Evolutionary conservation across 2,113 vertebrate genomes (phyloP), one percentile per base, ranked within the genome.

Genomic region (Upupa epops): DNA sequence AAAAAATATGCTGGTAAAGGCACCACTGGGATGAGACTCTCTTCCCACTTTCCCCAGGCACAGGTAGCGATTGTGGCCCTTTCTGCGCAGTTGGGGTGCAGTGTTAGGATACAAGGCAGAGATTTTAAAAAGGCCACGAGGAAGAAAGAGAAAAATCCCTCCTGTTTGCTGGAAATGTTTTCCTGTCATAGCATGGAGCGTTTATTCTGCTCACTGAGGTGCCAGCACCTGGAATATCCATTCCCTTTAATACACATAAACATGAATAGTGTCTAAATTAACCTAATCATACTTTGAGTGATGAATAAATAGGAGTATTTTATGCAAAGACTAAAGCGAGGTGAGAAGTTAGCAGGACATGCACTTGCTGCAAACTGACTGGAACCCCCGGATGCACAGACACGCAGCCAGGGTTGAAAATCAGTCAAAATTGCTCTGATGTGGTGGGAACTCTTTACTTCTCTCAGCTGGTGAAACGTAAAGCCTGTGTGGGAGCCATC

Each of bases 351-450:
- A 28, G 19, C 5, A 1, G 11, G 51, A 20, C 3, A 0, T n/a
- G 9, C 4, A 7, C 8, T 21, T 61, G 48, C 42, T 81, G 45
- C 25, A 34, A 13, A 66, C 22, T 42, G 56, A 11, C 61, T 34
- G 25, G 49, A 76, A 37, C 61, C 55, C 61, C 13, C 29, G 69
- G 36, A 25, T 76, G 32, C 65, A 32, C 8, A 28, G 42, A 34
- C 5, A 4, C 1, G 0, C 14, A 26, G 22, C 24, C 45, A n/a
- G n/a, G n/a, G n/a, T n/a, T n/a, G n/a, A n/a, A 68, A 84, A 48
- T 12, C 32, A 37, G 32, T 49, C 52, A 64, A 52, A 45, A 56
- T 64, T 59, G 31, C 58, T 75, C 37, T 65, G 13, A 25, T 5
- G 2, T 45, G 21, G 13, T 84, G 17, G 64, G 28, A 72, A 65